phyloP scores from a whole-genome alignment of 1,140 invertebrate genomes.

The Calliopsis andreniformis region DNA sequence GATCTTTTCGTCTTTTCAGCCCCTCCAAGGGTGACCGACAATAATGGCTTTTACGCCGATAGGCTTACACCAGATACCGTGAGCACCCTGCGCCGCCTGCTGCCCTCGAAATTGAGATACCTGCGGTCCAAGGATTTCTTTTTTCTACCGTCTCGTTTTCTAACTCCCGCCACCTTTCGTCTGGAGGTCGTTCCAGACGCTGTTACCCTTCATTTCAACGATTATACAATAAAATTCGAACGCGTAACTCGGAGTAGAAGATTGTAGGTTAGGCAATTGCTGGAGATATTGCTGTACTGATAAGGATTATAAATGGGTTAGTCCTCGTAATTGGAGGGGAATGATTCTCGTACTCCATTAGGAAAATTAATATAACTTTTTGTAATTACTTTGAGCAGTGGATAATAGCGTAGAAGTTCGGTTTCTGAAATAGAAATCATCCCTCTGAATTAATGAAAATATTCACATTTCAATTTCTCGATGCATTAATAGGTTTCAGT shows the following conservation, averaged over 20 bases:
- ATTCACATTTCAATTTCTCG: too few species aligned
- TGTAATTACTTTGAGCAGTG: too few species aligned
- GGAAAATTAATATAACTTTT: too few species aligned
- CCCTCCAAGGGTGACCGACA: conserved; percentile 58
- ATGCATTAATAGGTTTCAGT: not conserved
- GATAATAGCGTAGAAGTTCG: too few species aligned
- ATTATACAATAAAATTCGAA: not conserved
- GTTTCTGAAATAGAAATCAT: too few species aligned
- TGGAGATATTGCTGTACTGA: too few species aligned
- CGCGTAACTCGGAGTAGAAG: not conserved
- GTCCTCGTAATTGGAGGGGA: too few species aligned
- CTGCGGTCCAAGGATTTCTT: conserved; percentile 24
- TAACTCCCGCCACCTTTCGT: not conserved
- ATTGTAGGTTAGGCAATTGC: not conserved
- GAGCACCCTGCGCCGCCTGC: conserved; percentile 32
- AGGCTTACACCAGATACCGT: conserved; percentile 60
- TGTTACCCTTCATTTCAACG: not conserved
- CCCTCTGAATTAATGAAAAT: not conserved
- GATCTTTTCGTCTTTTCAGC: conserved; percentile 65
- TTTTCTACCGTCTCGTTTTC: not conserved
- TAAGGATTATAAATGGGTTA: too few species aligned
- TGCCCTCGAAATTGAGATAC: conserved; percentile 57
- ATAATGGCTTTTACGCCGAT: conserved; percentile 61
- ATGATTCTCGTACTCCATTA: too few species aligned
- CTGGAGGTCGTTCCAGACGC: not conserved